These are phyloP conservation scores for Actenoides hombroni DNA, from an alignment of 2,113 vertebrate genomes.

Conservation along the genomic window DNA sequence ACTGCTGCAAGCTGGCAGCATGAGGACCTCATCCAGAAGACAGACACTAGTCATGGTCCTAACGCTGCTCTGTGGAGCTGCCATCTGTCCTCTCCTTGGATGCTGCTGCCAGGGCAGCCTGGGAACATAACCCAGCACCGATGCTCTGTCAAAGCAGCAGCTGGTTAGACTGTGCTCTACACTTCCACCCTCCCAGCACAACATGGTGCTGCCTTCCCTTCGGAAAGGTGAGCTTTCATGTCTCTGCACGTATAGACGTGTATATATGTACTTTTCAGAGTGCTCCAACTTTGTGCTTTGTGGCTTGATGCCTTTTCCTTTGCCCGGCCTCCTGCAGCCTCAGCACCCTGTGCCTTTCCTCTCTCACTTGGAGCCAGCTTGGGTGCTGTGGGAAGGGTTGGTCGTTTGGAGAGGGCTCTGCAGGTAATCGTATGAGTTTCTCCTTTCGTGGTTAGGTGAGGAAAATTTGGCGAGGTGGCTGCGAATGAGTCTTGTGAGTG, in stretches of 20 bases:
- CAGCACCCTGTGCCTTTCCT: not conserved
- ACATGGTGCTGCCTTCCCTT: not conserved
- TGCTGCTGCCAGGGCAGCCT: not conserved
- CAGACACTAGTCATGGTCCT: not conserved
- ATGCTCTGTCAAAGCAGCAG: not conserved
- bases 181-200: not conserved
- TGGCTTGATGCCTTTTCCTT: not conserved
- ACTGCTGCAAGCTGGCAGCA: not conserved
- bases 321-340: not conserved
- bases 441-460: not conserved
- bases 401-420: not conserved
- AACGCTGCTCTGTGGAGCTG: not conserved
- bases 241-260: not conserved
- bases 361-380: not conserved
- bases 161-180: not conserved
- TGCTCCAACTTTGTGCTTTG: not conserved
- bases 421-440: not conserved
- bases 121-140: not conserved
- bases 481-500: rapidly evolving
- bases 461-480: not conserved
- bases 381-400: not conserved
- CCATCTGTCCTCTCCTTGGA: constrained; percentile 31
- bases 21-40: not conserved
- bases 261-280: not conserved
- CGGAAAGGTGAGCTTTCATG: not conserved